These are phyloP conservation scores for Tribolium madens DNA, from an alignment of 1,140 invertebrate genomes.

Conservation along the genomic window DNA sequence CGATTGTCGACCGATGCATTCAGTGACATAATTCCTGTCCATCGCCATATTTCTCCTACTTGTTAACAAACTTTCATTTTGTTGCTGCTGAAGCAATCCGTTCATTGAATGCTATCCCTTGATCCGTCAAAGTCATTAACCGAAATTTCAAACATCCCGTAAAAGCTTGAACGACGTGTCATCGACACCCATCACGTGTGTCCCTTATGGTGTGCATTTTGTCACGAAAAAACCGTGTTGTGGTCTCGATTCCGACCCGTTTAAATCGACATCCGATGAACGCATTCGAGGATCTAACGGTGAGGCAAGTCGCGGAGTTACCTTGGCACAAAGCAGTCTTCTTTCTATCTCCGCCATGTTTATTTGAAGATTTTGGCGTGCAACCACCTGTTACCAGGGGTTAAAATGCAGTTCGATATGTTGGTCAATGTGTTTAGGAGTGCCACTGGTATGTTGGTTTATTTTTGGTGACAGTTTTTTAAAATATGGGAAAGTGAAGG, in stretches of 20 bases:
- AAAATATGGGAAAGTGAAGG: constrained; percentile 35
- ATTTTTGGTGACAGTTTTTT: not conserved
- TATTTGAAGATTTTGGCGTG: constrained; percentile 2
- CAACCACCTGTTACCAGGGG: not conserved
- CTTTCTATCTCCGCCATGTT: constrained; percentile 40
- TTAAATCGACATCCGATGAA: constrained; percentile 38
- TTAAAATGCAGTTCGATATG: constrained; percentile 62
- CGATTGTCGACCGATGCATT: not conserved
- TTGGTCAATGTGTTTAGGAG: constrained; percentile 63
- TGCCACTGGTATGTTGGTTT: constrained; percentile 57
- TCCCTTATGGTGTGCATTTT: too few species aligned
- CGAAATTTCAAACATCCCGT: not conserved
- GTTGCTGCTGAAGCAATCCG: constrained; percentile 8
- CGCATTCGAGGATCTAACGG: constrained; percentile 50
- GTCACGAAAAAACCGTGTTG: too few species aligned
- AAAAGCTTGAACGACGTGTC: not conserved
- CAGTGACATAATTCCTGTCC: constrained; percentile 24
- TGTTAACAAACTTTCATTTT: constrained; percentile 44
- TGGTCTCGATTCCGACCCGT: not conserved
- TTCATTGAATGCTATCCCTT: not conserved
- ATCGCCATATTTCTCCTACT: constrained; percentile 40
- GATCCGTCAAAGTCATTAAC: not conserved
- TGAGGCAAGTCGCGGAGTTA: constrained; percentile 48
- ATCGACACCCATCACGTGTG: not conserved
- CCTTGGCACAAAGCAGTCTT: constrained; percentile 49